Evolutionary conservation across 2,113 vertebrate species (phyloP).

Genomic region (Megaptera novaeangliae): DNA sequence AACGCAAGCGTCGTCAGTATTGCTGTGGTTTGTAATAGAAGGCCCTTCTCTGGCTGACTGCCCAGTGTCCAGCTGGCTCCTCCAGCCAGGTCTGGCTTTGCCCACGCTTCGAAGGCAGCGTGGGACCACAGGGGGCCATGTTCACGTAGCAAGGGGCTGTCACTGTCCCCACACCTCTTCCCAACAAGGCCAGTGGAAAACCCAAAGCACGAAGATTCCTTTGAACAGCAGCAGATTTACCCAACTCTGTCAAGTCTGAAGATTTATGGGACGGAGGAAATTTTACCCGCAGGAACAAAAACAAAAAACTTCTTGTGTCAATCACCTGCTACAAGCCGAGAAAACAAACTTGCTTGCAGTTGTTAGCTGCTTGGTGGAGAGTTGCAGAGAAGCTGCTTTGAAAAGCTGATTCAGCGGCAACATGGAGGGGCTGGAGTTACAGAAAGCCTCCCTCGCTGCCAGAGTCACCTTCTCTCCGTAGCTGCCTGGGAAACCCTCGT

Average conservation of each 20-base stretch:
- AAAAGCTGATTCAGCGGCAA: conserved; percentile 34
- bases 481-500: conserved; percentile 74
- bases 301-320: conserved; percentile 63
- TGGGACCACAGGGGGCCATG: conserved; percentile 37
- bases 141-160: conserved; percentile 50
- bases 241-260: conserved; percentile 70
- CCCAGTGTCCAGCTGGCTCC: background rate
- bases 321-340: conserved; percentile 64
- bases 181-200: conserved; percentile 71
- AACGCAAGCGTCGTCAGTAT: background rate
- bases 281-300: conserved; percentile 62
- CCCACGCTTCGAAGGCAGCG: background rate
- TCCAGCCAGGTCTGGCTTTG: background rate
- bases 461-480: conserved; percentile 50
- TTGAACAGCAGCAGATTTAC: conserved; percentile 74
- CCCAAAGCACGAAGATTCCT: conserved; percentile 66
- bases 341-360: conserved; percentile 67
- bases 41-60: background rate
- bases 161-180: conserved; percentile 8
- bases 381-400: conserved; percentile 6
- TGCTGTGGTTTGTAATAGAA: background rate
- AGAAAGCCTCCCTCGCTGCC: conserved; percentile 44
- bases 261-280: conserved; percentile 76
- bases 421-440: background rate
- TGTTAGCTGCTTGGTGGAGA: conserved; percentile 46